Evolutionary conservation across 2,888 invertebrate species (phyloP).

Genomic region (Phortica okadai): DNA sequence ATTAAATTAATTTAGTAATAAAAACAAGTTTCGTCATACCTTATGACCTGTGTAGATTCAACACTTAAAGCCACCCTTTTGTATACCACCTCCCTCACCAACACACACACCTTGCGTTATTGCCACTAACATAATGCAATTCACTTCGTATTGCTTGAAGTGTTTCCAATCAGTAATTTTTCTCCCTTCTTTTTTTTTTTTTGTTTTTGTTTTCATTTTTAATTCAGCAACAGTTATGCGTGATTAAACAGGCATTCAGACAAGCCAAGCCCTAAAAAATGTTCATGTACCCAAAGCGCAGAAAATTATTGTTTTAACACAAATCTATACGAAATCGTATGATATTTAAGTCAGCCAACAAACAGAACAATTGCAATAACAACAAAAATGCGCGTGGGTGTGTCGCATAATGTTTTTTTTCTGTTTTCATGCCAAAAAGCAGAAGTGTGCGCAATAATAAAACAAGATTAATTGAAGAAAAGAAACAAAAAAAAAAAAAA

Average conservation of each 20-base stretch:
- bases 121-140: no score
- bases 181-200: not conserved
- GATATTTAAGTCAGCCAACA: not conserved
- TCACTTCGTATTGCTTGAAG: not conserved
- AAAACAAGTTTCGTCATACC: no score
- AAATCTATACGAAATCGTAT: not conserved
- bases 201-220: not conserved
- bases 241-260: conserved; percentile 10
- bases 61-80: no score
- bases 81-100: no score
- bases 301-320: not conserved
- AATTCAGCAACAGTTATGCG: conserved; percentile 8
- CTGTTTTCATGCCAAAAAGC: not conserved
- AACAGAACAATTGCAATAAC: conserved; percentile 3
- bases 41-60: no score
- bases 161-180: not conserved
- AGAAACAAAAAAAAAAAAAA: not conserved
- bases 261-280: conserved; percentile 3
- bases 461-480: not conserved
- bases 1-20: no score
- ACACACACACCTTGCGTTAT: not conserved
- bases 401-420: not conserved
- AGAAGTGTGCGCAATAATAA: not conserved
- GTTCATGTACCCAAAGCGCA: not conserved
- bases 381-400: not conserved